Base-by-base conservation (phyloP, 1,140 invertebrate genomes). In the Drosophila tani region DNA sequence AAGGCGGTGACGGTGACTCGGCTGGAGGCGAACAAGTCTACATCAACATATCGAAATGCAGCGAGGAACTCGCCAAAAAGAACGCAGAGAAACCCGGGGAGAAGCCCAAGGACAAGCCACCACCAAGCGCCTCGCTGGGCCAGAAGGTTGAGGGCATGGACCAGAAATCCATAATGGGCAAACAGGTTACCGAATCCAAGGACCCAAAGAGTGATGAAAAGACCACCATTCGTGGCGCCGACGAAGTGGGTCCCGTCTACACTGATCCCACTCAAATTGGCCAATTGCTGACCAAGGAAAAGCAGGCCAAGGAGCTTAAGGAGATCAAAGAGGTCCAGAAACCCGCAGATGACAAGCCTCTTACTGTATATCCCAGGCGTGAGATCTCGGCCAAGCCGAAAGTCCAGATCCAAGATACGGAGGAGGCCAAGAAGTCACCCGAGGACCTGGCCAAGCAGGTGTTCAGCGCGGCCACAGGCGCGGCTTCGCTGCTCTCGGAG, bases 381-480 rank as follows among this genome's bases (percentile, higher is more conserved):
- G 69, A 75, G 50, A 49, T 75, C 12, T 1, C 29, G 6, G n/a
- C 29, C 12, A 64, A 56, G 19, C 12, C 15, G 0, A 71, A 35
- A 14, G 0, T 19, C 12, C 11, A 41, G 11, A 0, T 15, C 9
- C 7, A 47, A 29, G 7, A 3, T 8, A 3, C n/a, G 0, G 19
- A 21, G 3, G 35, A 29, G 5, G 3, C 7, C 2, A 3, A 12
- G 3, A 41, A 15, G 11, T 32, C 40, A 2, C 7, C 55, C 7
- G 40, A 62, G 8, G 49, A 50, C 0, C 15, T 88, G 47, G 73
- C 84, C 29, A 78, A 77, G 4, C 14, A 43, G 15, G 63, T 84
- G 12, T 75, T 69, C 24, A 49, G 27, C 7, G 73, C 63, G 84
- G 74, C 81, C 4, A 56, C 51, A 5, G 56, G 19, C 8, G 78